Evolutionary conservation across 2,797 vertebrate species (phyloP).

Genomic region (Karalla daura): DNA sequence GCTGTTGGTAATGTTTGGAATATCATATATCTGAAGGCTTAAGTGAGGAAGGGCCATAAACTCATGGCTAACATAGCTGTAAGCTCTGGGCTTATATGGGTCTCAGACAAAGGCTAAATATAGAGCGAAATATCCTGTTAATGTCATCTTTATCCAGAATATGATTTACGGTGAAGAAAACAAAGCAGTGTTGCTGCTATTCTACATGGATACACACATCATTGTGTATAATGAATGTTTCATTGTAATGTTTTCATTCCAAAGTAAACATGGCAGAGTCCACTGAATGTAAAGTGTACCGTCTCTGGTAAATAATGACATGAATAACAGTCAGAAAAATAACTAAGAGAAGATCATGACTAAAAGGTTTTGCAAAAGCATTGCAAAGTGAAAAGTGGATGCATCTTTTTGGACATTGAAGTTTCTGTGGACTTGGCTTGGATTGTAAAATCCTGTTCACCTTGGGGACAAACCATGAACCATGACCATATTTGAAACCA

Average conservation of each 20-base stretch:
- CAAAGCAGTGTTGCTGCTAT: neutral
- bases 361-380: too few species aligned
- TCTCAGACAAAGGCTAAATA: conserved; percentile 34
- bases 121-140: conserved; percentile 19
- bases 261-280: neutral
- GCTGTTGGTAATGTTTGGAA: conserved; percentile 8
- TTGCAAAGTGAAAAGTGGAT: too few species aligned
- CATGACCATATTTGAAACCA: too few species aligned
- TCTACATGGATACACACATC: too few species aligned
- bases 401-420: too few species aligned
- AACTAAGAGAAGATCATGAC: too few species aligned
- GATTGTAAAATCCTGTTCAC: too few species aligned
- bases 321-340: too few species aligned
- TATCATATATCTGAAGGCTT: conserved; percentile 49
- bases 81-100: conserved; percentile 10
- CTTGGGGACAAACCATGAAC: too few species aligned
- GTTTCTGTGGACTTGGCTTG: too few species aligned
- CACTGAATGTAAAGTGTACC: neutral
- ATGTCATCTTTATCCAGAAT: conserved; percentile 26
- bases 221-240: neutral
- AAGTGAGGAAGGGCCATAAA: conserved; percentile 34
- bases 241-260: neutral
- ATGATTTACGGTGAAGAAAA: neutral
- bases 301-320: too few species aligned
- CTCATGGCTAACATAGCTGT: conserved; percentile 34